Percentiles rank a stretch among this genome's conserved stretches.
Evolutionary conservation across 2,113 vertebrate species (phyloP).

Genomic region (Cyanoramphus novaezelandiae): DNA sequence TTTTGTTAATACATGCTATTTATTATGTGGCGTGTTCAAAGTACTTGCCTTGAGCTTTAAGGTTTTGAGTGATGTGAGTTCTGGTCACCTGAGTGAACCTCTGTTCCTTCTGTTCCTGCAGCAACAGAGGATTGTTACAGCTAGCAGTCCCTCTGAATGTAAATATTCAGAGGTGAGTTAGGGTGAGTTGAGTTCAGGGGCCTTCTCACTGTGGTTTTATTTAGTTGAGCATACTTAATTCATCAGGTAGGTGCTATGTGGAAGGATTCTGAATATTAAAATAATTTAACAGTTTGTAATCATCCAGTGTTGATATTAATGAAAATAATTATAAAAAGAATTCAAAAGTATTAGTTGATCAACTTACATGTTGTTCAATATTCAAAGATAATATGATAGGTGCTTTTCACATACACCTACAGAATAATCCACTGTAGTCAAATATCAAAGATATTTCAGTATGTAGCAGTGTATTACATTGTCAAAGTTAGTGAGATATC

Average conservation of each 20-base stretch:
- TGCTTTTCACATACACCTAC: conserved; percentile 1
- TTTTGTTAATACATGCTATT: not conserved
- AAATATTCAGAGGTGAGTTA: not conserved
- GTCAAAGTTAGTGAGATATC: not conserved
- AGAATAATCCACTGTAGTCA: not conserved
- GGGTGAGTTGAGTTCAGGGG: not conserved
- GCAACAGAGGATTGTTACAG: not conserved
- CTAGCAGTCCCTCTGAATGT: not conserved
- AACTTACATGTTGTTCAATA: not conserved
- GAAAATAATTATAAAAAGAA: not conserved
- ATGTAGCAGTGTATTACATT: not conserved
- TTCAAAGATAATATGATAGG: not conserved
- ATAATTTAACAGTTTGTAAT: not conserved
- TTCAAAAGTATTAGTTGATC: not conserved
- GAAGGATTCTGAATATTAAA: not conserved
- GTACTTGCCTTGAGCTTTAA: not conserved
- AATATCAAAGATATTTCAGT: not conserved
- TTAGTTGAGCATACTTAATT: not conserved
- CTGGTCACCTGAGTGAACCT: not conserved
- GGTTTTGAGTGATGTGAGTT: not conserved
- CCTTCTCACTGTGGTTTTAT: not conserved
- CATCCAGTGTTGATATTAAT: not conserved
- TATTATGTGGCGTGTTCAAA: not conserved
- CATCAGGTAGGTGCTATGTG: rapidly evolving
- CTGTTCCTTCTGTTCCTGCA: not conserved